These are phyloP conservation scores for Scleropages formosus DNA, from an alignment of 2,797 vertebrate genomes.

Conservation along the genomic window DNA sequence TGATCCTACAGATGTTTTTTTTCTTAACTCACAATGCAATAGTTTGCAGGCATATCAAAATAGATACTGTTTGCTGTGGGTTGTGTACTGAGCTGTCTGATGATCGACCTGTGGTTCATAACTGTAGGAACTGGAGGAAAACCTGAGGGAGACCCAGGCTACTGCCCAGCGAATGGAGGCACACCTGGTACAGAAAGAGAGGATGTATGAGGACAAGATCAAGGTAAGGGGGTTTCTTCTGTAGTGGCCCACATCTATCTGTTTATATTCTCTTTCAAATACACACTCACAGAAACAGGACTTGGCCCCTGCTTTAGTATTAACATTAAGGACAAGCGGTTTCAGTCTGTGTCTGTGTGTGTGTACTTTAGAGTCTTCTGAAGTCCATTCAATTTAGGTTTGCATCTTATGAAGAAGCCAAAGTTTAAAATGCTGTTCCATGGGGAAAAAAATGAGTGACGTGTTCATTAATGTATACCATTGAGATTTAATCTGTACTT, in stretches of 20 bases:
- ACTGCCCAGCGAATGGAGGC: conserved; percentile 91
- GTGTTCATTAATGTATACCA: background rate
- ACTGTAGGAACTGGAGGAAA: conserved; percentile 90
- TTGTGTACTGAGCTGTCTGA: background rate
- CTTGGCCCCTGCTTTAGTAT: background rate
- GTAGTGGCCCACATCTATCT: background rate
- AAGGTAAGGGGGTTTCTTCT: conserved; percentile 73
- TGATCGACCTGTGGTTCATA: conserved; percentile 21
- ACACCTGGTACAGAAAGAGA: conserved; percentile 93
- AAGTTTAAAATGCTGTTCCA: background rate
- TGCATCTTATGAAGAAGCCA: conserved; percentile 6
- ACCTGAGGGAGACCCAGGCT: conserved; percentile 89
- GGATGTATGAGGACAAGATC: conserved; percentile 94
- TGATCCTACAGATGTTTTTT: background rate
- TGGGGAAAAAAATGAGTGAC: background rate
- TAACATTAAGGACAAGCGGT: background rate
- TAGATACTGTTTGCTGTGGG: background rate
- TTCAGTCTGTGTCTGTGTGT: no score
- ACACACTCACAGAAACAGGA: background rate
- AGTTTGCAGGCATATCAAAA: background rate
- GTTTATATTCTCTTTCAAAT: background rate
- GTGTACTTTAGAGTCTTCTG: no score
- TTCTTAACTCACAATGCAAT: background rate
- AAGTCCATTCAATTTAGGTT: background rate
- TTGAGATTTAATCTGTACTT: background rate